Evolutionary conservation across 2,113 vertebrate species (phyloP).

Genomic region (Cynoglossus semilaevis): DNA sequence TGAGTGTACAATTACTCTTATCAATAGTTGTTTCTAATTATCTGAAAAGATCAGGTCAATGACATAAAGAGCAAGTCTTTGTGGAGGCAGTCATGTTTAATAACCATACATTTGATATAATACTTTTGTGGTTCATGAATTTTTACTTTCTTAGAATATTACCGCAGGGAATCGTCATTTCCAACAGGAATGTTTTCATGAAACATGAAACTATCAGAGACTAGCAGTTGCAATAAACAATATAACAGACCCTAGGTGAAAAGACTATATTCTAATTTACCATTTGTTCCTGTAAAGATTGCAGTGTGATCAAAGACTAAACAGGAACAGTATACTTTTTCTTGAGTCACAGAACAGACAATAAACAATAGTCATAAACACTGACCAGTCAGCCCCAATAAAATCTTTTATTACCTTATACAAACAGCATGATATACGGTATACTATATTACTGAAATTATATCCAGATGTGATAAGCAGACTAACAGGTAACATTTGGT

Average conservation of each 20-base stretch:
- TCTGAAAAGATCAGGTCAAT: too few relatives aligned
- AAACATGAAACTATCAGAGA: too few relatives aligned
- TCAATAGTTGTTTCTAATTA: too few relatives aligned
- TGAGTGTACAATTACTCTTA: too few relatives aligned
- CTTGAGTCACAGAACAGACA: not conserved
- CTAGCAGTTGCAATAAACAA: not conserved
- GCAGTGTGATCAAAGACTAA: not conserved
- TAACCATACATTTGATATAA: too few relatives aligned
- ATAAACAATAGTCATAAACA: not conserved
- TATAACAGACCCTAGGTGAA: not conserved
- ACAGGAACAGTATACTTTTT: not conserved
- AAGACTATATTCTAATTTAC: not conserved
- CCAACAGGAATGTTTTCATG: too few relatives aligned
- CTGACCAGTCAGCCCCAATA: not conserved
- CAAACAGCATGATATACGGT: not conserved
- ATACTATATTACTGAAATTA: not conserved
- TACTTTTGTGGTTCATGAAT: too few relatives aligned
- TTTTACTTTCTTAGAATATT: too few relatives aligned
- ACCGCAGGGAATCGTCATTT: too few relatives aligned
- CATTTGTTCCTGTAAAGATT: not conserved
- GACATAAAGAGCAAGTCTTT: too few relatives aligned
- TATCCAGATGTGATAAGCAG: conserved; percentile 4
- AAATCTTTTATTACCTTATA: not conserved
- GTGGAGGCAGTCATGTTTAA: too few relatives aligned
- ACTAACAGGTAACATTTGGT: not conserved